phyloP scores from a whole-genome alignment of 2,113 vertebrate genomes.

The Neogobius melanostomus region DNA sequence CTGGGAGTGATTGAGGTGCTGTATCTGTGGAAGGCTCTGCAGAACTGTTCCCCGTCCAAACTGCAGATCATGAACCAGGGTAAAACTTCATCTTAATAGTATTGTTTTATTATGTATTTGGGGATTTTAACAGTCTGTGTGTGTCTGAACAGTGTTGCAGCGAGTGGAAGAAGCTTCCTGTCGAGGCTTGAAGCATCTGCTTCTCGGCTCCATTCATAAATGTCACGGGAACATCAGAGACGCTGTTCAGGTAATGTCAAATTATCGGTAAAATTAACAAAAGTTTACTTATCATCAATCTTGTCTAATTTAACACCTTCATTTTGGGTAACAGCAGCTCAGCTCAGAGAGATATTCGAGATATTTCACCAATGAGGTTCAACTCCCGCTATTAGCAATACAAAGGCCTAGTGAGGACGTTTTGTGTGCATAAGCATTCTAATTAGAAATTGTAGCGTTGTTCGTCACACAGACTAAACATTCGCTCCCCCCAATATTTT shows the following conservation, averaged over 20 bases:
- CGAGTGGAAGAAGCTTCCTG: slow-evolving; percentile 85
- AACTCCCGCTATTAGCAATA: too few species aligned
- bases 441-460: too few species aligned
- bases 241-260: slow-evolving; percentile 84
- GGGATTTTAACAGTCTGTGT: slow-evolving; percentile 4
- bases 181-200: slow-evolving; percentile 88
- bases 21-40: slow-evolving; percentile 97
- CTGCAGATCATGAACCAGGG: slow-evolving; percentile 98
- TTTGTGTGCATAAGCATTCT: too few species aligned
- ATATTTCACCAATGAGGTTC: too few species aligned
- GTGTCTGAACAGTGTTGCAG: slow-evolving; percentile 83
- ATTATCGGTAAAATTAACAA: neutral
- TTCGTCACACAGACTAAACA: too few species aligned
- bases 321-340: too few species aligned
- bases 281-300: too few species aligned
- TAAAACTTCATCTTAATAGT: slow-evolving; percentile 45
- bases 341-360: too few species aligned
- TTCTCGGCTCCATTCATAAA: slow-evolving; percentile 97
- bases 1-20: slow-evolving; percentile 93
- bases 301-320: too few species aligned
- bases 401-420: too few species aligned
- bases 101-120: neutral
- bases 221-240: slow-evolving; percentile 94
- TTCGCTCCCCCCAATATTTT: too few species aligned
- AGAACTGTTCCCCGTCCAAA: slow-evolving; percentile 92